These are phyloP conservation scores for Gyps fulvus DNA, from an alignment of 2,113 vertebrate species.

Conservation along the genomic window DNA sequence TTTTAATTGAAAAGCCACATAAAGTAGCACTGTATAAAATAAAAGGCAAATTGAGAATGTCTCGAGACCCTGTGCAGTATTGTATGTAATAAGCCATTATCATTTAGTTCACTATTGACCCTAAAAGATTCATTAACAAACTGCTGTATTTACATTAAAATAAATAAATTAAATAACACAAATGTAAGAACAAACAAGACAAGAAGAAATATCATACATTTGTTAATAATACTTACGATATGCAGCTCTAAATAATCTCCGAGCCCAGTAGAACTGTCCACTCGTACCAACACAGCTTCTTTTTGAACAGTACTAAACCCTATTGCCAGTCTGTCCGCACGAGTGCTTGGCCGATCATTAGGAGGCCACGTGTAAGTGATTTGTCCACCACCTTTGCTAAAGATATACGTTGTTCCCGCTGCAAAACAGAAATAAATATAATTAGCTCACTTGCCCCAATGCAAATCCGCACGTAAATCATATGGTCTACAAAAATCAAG, in stretches of 20 bases:
- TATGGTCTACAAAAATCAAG: background rate
- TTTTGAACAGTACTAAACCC: slow-evolving; percentile 97
- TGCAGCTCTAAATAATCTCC: slow-evolving; percentile 99
- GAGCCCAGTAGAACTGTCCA: slow-evolving; percentile 96
- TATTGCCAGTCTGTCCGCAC: slow-evolving; percentile 95
- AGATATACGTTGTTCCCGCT: slow-evolving; percentile 99
- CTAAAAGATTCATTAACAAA: background rate
- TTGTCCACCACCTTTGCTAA: slow-evolving; percentile 95
- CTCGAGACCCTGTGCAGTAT: background rate
- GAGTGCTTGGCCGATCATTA: slow-evolving; percentile 95
- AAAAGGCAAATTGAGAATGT: background rate
- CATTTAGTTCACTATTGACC: background rate
- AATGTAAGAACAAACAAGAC: background rate
- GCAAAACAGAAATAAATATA: slow-evolving; percentile 42
- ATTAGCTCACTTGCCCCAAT: slow-evolving; percentile 3
- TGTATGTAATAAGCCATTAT: background rate
- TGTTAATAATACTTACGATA: slow-evolving; percentile 86
- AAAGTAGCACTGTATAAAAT: background rate
- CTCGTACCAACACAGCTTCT: slow-evolving; percentile 92
- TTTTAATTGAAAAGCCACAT: slow-evolving; percentile 1
- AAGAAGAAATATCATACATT: background rate
- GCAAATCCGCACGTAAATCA: background rate
- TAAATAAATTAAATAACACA: background rate
- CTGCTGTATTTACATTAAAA: background rate
- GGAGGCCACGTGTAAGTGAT: slow-evolving; percentile 98